Conservation (phyloP, 2,797 vertebrate species). For the Sylvia borin region DNA sequence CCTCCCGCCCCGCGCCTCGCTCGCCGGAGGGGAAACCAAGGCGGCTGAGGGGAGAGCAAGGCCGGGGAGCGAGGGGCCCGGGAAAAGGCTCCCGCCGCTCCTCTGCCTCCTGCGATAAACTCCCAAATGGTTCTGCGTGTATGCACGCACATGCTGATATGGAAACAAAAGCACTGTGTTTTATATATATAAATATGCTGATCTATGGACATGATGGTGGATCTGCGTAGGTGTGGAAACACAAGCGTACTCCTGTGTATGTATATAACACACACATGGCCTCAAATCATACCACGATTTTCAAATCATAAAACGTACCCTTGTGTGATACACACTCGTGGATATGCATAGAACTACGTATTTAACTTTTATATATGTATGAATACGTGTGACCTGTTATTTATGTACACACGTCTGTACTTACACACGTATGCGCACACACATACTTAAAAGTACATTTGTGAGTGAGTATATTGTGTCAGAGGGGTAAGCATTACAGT, state of each 20-base stretch:
- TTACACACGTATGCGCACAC: neutral
- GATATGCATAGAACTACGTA: neutral
- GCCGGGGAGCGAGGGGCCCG: neutral
- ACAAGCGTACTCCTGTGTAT: rapidly evolving
- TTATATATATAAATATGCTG: too few relatives aligned
- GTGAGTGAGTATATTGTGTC: neutral
- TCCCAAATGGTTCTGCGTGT: rapidly evolving
- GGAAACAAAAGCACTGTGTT: neutral
- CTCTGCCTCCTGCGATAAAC: neutral
- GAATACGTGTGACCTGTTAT: neutral
- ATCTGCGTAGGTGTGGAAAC: rapidly evolving
- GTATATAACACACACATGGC: rapidly evolving
- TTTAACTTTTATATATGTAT: neutral
- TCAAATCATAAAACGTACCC: too few relatives aligned
- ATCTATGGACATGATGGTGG: rapidly evolving
- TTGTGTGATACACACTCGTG: rapidly evolving
- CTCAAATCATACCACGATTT: neutral
- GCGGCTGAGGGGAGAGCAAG: neutral
- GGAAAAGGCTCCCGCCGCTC: neutral
- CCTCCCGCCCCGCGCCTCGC: neutral
- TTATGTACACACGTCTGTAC: neutral
- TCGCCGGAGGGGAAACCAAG: rapidly evolving
- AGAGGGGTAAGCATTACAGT: neutral
- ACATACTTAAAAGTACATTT: neutral
- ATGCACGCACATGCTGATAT: rapidly evolving